Evolutionary conservation across 2,797 vertebrate genomes (phyloP), one percentile per base, ranked within the genome.

Genomic region (Cossypha polioptera): DNA sequence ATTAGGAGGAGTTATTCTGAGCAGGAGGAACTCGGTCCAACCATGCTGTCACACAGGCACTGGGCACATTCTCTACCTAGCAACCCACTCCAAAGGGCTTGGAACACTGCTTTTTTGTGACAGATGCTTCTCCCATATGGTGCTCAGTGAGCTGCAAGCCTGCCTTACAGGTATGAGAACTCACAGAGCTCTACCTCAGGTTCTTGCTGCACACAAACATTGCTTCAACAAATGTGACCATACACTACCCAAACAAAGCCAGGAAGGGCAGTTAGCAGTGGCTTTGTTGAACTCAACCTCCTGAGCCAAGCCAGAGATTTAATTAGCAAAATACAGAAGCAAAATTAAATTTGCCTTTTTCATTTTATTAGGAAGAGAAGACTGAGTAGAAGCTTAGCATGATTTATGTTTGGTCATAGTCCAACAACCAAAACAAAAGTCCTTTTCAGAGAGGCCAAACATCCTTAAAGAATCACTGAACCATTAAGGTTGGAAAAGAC

Each of bases 51-150:
- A 91, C 58, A 76, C 21, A 73, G 65, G 45, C 67, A 54, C 33
- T 14, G 33, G 69, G 75, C 74, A 81, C 50, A 92, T 40, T 87
- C 78, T 59, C 79, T 79, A 47, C 81, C 67, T 74, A 95, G 91
- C 93, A 94, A 95, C 91, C 86, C 9, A 2, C 53, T 88, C 80
- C 36, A 35, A 35, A 65, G 74, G 51, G 42, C 63, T 86, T 50
- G n/a, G n/a, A 83, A 38, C 42, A 14, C 35, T 26, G 40, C 45
- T 77, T 71, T 74, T 82, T 61, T 17, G 0, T 16, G 71, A 45
- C 90, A 96, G 92, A 95, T 82, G 93, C 90, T 79, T 79, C 88
- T 42, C 55, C 92, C 94, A 82, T 93, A 89, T 95, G 90, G 81
- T 68, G 78, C 58, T 91, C 54, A 54, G 75, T 13, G 47, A 92